Evolutionary conservation across 2,113 vertebrate species (phyloP), one percentile per base, ranked within the genome.

Genomic region (Gymnarchus niloticus): DNA sequence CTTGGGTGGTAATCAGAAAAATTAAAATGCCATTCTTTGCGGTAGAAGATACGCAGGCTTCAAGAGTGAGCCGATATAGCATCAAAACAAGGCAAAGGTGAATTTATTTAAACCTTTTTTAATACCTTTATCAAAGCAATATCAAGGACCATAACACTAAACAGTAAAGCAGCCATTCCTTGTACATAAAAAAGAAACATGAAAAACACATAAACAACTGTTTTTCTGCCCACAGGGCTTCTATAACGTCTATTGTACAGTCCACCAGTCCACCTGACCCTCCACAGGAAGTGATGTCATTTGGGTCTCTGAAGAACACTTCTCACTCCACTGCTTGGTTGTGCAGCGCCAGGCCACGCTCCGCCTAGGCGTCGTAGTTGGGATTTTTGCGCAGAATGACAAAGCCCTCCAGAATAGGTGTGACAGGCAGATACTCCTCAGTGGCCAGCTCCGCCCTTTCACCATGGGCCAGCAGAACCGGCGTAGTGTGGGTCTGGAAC

Each of bases 401-500:
- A 73, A 99, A 99, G 83, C 98, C 98, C 91, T 99, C 98, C 85
- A 99, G 92, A 88, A 99, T 99, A 87, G 98, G 97, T 0, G 98
- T 99, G 91, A 99, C 97, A 0, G 98, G 98, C 88, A 98, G 88
- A 0, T 97, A 98, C 91, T 99, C 97, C 89, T 99, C 98, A 0
- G 98, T 99, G 85, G 98, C 98, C 90, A 99, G 93, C 90, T 99
- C 98, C 0, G 97, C 98, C 87, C 98, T 91, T 86, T 99, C 98
- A 0, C 98, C 98, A 0, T 99, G 98, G 0, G 98, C 98, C 93
- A 99, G 89, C 91, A 99, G 88, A 91, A 99, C 98, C 0, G 98
- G 98, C 0, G 98, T 99, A 19, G 98, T 99, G 91, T 99, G 98
- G n/a, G 98, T 99, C 95, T 99, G 98, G 92, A 99, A 99, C 46